Base-by-base conservation (phyloP, 2,113 vertebrate species). In the Hystrix cristata region DNA sequence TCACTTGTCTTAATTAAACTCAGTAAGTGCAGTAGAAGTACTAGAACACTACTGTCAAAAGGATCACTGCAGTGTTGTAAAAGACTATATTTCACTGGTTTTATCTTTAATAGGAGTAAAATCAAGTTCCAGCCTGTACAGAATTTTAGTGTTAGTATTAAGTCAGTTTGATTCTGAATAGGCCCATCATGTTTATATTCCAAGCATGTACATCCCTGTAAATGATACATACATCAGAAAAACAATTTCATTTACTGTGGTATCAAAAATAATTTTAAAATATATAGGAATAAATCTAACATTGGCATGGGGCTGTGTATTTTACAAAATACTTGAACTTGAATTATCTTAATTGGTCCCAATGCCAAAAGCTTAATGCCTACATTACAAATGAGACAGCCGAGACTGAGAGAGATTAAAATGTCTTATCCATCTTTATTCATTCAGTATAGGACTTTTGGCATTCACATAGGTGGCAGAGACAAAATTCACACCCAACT, bases 1-100 rank as follows among this genome's bases (percentile, higher is more conserved):
- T 97, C 81, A 38, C 82, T 89, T 95, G 87, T 95, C 93, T 97
- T 96, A 97, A 93, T 94, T 96, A 95, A 85, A 94, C 91, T 96
- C 83, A 93, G 95, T 88, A 95, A 96, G 76, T 91, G 10, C 93
- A 65, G 86, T 86, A 95, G 84, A 87, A 90, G 86, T 95, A 86
- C 89, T 97, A 53, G 74, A 94, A 94, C 48, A 62, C 69, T 88
- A 59, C 86, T 94, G 89, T 96, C 93, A 74, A 81, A 95, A 86
- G 83, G 87, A 88, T 95, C 62, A 80, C 65, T 90, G 87, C 83
- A 51, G 94, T 96, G 85, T 71, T 90, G 90, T 91, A 87, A 80
- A 93, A 96, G 88, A 59, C 69, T 93, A 53, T 57, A 31, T 74
- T 95, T 89, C 82, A 87, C 91, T 96, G 74, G 83, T 80, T 96